These are phyloP conservation scores for Lepidonotus clava DNA, from an alignment of 2,888 invertebrate species.

Conservation along the genomic window DNA sequence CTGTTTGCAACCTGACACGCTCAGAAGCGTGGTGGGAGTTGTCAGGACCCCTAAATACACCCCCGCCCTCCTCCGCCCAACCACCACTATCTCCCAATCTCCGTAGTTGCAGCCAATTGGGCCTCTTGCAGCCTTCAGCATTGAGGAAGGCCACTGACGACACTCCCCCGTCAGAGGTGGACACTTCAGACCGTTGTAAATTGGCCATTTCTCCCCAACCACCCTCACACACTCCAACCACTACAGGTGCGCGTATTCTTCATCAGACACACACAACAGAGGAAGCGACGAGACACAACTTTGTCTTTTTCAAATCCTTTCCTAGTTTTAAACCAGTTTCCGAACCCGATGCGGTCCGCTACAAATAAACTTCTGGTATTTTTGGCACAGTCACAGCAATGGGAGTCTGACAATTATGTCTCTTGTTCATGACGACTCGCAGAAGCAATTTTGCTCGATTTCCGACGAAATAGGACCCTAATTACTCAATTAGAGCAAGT, in stretches of 20 bases:
- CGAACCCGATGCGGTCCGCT: no score
- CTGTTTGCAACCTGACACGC: neutral
- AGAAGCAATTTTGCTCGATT: neutral
- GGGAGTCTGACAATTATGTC: conserved; percentile 17
- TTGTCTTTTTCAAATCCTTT: no score
- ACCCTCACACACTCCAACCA: neutral
- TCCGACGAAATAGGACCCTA: conserved; percentile 35
- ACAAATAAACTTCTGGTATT: no score
- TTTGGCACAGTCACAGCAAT: no score
- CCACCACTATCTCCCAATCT: neutral
- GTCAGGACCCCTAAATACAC: neutral
- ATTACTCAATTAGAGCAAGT: conserved; percentile 45
- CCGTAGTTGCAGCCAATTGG: conserved; percentile 28
- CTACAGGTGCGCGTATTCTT: no score
- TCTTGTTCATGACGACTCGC: neutral
- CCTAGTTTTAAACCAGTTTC: no score
- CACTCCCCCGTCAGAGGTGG: neutral
- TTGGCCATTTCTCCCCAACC: conserved; percentile 14
- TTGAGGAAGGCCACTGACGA: neutral
- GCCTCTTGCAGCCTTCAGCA: neutral
- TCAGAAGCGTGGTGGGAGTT: neutral
- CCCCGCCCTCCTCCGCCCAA: neutral
- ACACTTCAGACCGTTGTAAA: conserved; percentile 29
- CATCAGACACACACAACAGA: no score
- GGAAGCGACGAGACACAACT: no score